Base-by-base conservation (phyloP, 2,888 invertebrate genomes). In the Imbricaverruca yamaguchii region DNA sequence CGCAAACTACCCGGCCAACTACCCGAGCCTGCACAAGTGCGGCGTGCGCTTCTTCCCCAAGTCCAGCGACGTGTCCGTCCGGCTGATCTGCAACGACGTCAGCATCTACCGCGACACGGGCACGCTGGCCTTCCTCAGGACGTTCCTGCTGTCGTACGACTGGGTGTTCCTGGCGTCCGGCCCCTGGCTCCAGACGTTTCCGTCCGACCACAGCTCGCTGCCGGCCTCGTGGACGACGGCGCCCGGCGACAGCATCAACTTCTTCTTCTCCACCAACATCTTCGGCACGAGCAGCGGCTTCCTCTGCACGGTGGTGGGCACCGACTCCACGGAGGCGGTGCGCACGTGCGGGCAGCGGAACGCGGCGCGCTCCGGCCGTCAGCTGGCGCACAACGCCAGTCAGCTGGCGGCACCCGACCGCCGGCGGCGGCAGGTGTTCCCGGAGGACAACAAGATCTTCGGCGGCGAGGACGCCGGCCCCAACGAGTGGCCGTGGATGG, bases 401-500 rank as follows among this genome's bases (percentile, higher is more conserved):
- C n/a, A 8, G 18, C 10, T 25, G 25, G 23, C 67, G 23, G 23
- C 67, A 23, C 23, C 9, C 23, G 11, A 8, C 23, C 23, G 67
- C 63, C 63, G 21, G 63, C 63, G 63, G 67, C 67, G 23, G 4
- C 39, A 15, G 15, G 39, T 77, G 13, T n/a, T 13, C 10, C 77
- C 77, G n/a, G 77, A 77, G 10, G 77, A 77, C 56, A 77, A 77
- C 55, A 77, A 77, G 56, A 77, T 77, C 77, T 77, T 77, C 23
- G 77, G 77, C 77, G 77, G 77, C 55, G 53, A 55, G 56, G 77
- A 55, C n/a, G 77, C 77, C n/a, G 77, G 11, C 4, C 18, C 55
- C 15, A 77, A 56, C 77, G 77, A 77, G 56, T 77, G 77, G 77
- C 77, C 77, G 9, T 77, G 77, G 77, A 77, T 77, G 77, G 77